phyloP scores from a whole-genome alignment of 1,140 invertebrate genomes.

The Cepaea nemoralis region DNA sequence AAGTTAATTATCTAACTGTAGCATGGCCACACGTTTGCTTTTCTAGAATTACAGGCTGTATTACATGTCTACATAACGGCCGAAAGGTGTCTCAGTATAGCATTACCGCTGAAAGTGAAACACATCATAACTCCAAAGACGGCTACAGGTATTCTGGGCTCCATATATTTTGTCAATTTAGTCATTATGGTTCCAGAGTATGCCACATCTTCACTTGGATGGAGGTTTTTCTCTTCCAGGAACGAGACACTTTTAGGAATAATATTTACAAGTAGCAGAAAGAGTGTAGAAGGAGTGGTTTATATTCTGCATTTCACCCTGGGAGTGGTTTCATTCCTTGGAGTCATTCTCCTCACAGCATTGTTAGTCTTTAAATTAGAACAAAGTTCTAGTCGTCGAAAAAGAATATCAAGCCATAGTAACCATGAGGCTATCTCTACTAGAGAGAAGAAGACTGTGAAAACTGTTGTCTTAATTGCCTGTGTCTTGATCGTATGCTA shows the following conservation, averaged over 20 bases:
- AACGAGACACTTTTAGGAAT: neutral
- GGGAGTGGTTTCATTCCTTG: neutral
- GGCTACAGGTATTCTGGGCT: neutral
- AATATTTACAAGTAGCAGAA: neutral
- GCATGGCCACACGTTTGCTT: no score
- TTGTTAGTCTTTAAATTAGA: no score
- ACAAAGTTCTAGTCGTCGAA: no score
- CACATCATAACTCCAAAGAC: no score
- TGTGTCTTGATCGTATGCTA: neutral
- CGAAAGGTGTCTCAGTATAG: no score
- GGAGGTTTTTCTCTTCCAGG: no score
- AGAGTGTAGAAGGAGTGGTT: no score
- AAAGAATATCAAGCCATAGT: no score
- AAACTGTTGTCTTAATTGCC: neutral
- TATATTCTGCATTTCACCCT: neutral
- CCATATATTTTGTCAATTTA: neutral
- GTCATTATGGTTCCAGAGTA: neutral
- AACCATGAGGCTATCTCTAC: neutral
- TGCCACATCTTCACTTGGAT: neutral
- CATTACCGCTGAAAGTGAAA: no score
- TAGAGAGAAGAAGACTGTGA: neutral
- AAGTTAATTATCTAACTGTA: neutral
- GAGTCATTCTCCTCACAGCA: neutral
- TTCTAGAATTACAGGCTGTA: no score
- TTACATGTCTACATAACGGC: no score